Evolutionary conservation across 2,797 vertebrate species (phyloP), one percentile per base, ranked within the genome.

Genomic region (Lerista edwardsae): DNA sequence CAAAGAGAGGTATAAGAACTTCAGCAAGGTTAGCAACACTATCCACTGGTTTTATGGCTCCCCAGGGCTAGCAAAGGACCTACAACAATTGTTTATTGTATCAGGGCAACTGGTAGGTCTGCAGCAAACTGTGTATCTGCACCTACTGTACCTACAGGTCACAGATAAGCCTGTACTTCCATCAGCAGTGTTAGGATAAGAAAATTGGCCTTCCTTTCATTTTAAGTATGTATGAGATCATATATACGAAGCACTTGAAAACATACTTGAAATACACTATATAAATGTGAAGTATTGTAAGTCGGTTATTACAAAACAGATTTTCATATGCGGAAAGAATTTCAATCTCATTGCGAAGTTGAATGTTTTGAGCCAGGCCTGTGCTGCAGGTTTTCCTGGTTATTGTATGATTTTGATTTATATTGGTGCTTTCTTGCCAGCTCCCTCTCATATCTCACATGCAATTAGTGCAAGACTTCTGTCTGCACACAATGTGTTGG

Each of bases 401-500:
- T 74, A 57, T 79, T 68, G 15, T 23, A 14, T 59, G 29, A 17
- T 57, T 74, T 80, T 85, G 76, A 57, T 80, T 83, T 83, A 76
- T 69, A 68, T 36, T 80, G 59, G 39, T 75, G 21, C 68, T 75
- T 75, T 64, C 61, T 75, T 75, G 34, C 71, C 62, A 67, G n/a
- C 39, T 75, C 78, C 62, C 51, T 68, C 78, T 72, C 34, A 73
- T 69, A 77, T 41, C 67, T 84, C 82, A 77, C 51, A 69, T 69
- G 65, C 79, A 85, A 80, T 75, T 85, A 80, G 29, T 61, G 6
- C 47, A 59, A 85, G 78, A 59, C 62, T 80, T 75, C 23, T 80
- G 64, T 65, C 51, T 85, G 61, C 23, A 61, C 51, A 68, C 78
- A 80, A 47, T 34, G 51, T 77, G 29, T 69, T 44, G 77, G 12